Evolutionary conservation across 2,113 vertebrate genomes (phyloP).

Genomic region (Ginglymostoma cirratum): DNA sequence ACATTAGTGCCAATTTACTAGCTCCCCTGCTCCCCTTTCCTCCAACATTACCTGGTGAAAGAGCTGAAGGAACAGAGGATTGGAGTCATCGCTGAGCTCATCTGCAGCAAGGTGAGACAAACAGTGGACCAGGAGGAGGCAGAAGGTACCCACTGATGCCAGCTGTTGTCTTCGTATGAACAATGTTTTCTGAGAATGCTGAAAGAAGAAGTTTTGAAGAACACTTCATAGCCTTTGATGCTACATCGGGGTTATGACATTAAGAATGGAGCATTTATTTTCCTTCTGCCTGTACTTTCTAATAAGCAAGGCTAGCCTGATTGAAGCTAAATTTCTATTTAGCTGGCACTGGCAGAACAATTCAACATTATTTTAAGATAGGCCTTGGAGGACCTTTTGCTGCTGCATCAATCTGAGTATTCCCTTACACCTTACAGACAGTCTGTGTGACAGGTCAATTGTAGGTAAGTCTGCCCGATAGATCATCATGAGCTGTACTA

Average conservation of each 20-base stretch:
- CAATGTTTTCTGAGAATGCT: slow-evolving; percentile 60
- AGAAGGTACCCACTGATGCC: slow-evolving; percentile 65
- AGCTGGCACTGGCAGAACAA: background rate
- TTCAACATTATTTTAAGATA: background rate
- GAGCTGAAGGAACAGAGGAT: slow-evolving; percentile 59
- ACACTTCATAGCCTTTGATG: background rate
- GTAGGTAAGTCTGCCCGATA: background rate
- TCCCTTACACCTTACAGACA: background rate
- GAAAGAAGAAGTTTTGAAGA: slow-evolving; percentile 19
- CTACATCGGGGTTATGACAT: too few species aligned
- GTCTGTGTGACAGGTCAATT: background rate
- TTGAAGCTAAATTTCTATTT: background rate
- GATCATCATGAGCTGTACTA: background rate
- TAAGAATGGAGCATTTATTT: background rate
- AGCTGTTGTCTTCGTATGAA: slow-evolving; percentile 67
- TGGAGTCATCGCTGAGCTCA: slow-evolving; percentile 56
- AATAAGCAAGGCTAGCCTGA: background rate
- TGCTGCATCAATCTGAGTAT: background rate
- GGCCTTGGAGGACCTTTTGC: background rate
- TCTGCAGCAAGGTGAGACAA: slow-evolving; percentile 60
- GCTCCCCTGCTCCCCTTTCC: too few species aligned
- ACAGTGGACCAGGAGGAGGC: slow-evolving; percentile 72
- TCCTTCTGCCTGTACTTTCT: background rate
- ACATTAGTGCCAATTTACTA: too few species aligned
- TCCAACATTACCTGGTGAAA: slow-evolving; percentile 69